Base-by-base conservation (phyloP, 1,140 invertebrate genomes). In the Calosoma granatense region DNA sequence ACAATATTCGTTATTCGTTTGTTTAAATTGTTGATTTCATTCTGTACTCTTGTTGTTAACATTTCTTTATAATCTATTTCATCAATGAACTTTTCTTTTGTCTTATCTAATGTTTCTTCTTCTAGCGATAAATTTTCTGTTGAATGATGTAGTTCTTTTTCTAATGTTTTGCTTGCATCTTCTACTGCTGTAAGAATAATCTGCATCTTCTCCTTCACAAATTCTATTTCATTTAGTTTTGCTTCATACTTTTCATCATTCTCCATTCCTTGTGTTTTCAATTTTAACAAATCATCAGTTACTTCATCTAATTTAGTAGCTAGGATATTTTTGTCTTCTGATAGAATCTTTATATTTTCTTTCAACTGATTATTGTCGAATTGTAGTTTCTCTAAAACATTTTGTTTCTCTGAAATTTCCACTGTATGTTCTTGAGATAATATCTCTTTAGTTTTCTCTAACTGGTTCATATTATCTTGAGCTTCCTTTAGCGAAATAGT, bases 251-350 rank as follows among this genome's bases (percentile, higher is more conserved):
- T 47, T 47, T 12, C 4, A 47, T 47, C 3, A 47, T 6, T 4
- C 4, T 47, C 41, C 17, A 4, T 17, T 9, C 3, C 17, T 12
- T 36, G 58, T 22, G 26, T 55, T 43, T 51, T 56, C 20, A 51
- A 56, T 11, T 21, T 52, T 14, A 56, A 22, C 19, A 56, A 51
- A 55, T 61, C 15, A 21, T 55, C 22, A 19, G 12, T 51, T 47
- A 59, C 21, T 15, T 59, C 55, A 23, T 41, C 26, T 3, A 59
- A 55, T 23, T 59, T 55, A 15, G 56, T 53, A 19, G 43, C 41
- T 21, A 55, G 15, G 21, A 47, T 22, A 55, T 57, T 43, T 20
- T 59, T 57, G 36, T 61, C 52, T 51, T 59, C 58, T 14, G 52
- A 53, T 14, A 61, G 53, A 51, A 17, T 4, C 3, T 47, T 17